phyloP scores from a whole-genome alignment of 2,113 vertebrate genomes.

The Syngnathoides biaculeatus region DNA sequence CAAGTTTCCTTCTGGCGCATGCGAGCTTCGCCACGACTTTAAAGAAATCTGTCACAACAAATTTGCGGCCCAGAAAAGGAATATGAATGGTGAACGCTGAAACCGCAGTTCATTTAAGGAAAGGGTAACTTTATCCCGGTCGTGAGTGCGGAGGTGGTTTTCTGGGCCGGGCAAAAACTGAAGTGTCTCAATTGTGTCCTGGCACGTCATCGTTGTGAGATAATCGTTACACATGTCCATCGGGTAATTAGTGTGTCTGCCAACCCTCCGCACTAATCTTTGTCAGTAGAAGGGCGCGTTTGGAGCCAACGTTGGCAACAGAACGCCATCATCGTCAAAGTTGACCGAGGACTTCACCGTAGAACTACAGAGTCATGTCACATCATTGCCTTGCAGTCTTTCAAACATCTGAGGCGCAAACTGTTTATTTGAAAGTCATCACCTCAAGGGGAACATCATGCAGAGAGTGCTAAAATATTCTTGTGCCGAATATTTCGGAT shows the following conservation, averaged over 20 bases:
- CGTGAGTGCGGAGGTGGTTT: conserved; percentile 34
- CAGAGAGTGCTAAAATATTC: background rate
- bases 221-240: conserved; percentile 51
- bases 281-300: conserved; percentile 34
- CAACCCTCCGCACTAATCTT: conserved; percentile 46
- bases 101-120: conserved; percentile 35
- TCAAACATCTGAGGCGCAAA: background rate
- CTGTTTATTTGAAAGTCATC: background rate
- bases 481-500: background rate
- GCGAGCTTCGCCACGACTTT: conserved; percentile 26
- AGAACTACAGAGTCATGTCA: background rate
- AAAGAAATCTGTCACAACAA: conserved; percentile 40
- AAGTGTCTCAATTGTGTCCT: conserved; percentile 57
- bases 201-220: conserved; percentile 57
- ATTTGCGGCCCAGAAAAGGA: conserved; percentile 45
- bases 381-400: background rate
- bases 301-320: conserved; percentile 33
- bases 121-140: conserved; percentile 42
- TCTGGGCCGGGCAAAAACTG: conserved; percentile 31
- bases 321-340: conserved; percentile 40
- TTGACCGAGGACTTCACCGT: conserved; percentile 10
- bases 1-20: conserved; percentile 40
- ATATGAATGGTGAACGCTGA: conserved; percentile 32
- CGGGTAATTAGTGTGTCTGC: conserved; percentile 49
- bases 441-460: background rate